A percentile compares a stretch with the other conserved stretches of the same genome.
These are phyloP conservation scores for Apodemus sylvaticus DNA, from an alignment of 2,113 vertebrate genomes.

Conservation along the genomic window DNA sequence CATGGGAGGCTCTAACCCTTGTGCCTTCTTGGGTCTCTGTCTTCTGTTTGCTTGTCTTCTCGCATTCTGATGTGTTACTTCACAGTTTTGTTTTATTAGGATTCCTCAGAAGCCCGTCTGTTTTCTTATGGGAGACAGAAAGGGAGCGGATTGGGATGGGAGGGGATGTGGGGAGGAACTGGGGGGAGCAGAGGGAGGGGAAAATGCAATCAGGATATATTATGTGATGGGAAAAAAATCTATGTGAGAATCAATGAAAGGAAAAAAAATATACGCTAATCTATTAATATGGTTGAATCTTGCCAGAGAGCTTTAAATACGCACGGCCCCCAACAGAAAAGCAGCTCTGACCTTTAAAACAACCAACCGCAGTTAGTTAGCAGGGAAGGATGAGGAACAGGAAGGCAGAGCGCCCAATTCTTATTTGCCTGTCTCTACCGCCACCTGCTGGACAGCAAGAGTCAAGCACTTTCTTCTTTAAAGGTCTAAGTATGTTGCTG, in stretches of 20 bases:
- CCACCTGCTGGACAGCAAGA: constrained; percentile 74
- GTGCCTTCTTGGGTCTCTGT: background rate
- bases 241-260: background rate
- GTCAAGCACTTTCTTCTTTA: background rate
- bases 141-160: background rate
- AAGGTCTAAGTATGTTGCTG: background rate
- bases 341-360: background rate
- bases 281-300: background rate
- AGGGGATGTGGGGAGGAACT: background rate
- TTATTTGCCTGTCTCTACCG: constrained; percentile 49
- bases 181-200: background rate
- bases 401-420: background rate
- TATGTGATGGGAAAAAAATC: background rate
- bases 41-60: background rate
- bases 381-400: background rate
- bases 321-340: constrained; percentile 4
- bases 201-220: background rate
- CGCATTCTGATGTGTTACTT: background rate
- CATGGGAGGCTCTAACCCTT: background rate
- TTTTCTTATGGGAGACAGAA: background rate
- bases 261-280: constrained; percentile 11
- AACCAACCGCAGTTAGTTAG: background rate
- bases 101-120: background rate
- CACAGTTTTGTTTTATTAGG: background rate
- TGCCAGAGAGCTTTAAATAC: constrained; percentile 10